A percentile compares a stretch with the other conserved stretches of the same genome.
Evolutionary conservation across 2,797 vertebrate species (phyloP).

Genomic region (Bovichtus variegatus): DNA sequence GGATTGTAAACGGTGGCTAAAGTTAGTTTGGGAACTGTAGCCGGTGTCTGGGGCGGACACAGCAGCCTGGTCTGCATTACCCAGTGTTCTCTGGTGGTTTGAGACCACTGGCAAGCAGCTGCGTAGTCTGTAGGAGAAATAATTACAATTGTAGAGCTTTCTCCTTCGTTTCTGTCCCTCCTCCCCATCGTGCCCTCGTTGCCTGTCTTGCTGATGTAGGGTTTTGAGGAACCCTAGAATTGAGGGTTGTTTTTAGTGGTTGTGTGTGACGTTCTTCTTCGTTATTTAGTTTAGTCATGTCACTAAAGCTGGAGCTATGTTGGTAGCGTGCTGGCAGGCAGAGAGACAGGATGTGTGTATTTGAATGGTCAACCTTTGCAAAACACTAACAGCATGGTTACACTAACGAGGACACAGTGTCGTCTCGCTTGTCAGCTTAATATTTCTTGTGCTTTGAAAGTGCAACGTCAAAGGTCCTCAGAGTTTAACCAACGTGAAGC

Average conservation of each 20-base stretch:
- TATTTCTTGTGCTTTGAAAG: neutral
- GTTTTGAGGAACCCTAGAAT: slow-evolving; percentile 72
- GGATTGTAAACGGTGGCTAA: slow-evolving; percentile 79
- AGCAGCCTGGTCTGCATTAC: slow-evolving; percentile 51
- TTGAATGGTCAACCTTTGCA: slow-evolving; percentile 32
- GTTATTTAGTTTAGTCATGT: slow-evolving; percentile 70
- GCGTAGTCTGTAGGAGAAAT: slow-evolving; percentile 71
- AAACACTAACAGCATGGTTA: slow-evolving; percentile 29
- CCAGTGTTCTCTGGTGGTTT: slow-evolving; percentile 76
- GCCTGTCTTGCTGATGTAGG: slow-evolving; percentile 68
- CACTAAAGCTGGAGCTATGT: slow-evolving; percentile 57
- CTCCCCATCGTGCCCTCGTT: slow-evolving; percentile 41
- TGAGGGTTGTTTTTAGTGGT: slow-evolving; percentile 80
- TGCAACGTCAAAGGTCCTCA: neutral
- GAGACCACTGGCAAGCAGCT: slow-evolving; percentile 75
- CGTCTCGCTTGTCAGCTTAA: slow-evolving; percentile 6
- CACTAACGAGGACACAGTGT: neutral
- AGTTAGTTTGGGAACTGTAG: slow-evolving; percentile 80
- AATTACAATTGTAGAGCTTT: slow-evolving; percentile 78
- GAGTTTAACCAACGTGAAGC: neutral
- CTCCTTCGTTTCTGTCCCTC: slow-evolving; percentile 44
- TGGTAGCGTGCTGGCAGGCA: slow-evolving; percentile 46
- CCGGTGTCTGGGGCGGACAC: slow-evolving; percentile 70
- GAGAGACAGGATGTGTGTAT: slow-evolving; percentile 31
- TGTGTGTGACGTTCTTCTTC: slow-evolving; percentile 74